Evolutionary conservation across 1,140 invertebrate genomes (phyloP).

Genomic region (Armadillidium nasatum): DNA sequence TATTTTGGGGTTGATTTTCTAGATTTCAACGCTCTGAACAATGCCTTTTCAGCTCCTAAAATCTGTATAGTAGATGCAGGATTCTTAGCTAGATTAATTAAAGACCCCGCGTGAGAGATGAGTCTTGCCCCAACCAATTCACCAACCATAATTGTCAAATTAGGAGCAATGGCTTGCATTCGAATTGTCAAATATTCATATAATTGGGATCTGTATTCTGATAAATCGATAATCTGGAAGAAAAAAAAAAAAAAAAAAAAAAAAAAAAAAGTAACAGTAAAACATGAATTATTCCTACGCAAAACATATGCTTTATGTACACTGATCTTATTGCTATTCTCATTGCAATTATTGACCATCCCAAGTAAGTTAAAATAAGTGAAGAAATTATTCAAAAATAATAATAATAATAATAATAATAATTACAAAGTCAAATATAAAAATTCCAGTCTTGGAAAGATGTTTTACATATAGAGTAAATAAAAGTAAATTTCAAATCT

Average conservation of each 20-base stretch:
- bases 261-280: neutral
- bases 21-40: constrained; percentile 70
- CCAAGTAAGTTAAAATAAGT: too few relatives aligned
- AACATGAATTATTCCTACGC: neutral
- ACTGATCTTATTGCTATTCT: too few relatives aligned
- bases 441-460: too few relatives aligned
- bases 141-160: constrained; percentile 88
- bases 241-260: constrained; percentile 60
- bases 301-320: neutral
- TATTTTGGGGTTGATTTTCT: constrained; percentile 97
- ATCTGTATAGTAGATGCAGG: constrained; percentile 98
- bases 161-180: constrained; percentile 94
- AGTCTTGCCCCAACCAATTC: constrained; percentile 61
- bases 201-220: constrained; percentile 78
- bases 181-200: constrained; percentile 82
- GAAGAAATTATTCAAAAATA: too few relatives aligned
- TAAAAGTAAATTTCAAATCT: too few relatives aligned
- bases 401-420: too few relatives aligned
- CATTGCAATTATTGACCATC: too few relatives aligned
- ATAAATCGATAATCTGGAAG: constrained; percentile 75
- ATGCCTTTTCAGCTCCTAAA: constrained; percentile 94
- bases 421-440: too few relatives aligned
- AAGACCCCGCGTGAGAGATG: constrained; percentile 59
- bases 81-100: constrained; percentile 95
- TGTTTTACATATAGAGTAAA: too few relatives aligned